These are phyloP conservation scores for Enteromius paludinosus DNA, from an alignment of 2,797 vertebrate species.

Conservation along the genomic window DNA sequence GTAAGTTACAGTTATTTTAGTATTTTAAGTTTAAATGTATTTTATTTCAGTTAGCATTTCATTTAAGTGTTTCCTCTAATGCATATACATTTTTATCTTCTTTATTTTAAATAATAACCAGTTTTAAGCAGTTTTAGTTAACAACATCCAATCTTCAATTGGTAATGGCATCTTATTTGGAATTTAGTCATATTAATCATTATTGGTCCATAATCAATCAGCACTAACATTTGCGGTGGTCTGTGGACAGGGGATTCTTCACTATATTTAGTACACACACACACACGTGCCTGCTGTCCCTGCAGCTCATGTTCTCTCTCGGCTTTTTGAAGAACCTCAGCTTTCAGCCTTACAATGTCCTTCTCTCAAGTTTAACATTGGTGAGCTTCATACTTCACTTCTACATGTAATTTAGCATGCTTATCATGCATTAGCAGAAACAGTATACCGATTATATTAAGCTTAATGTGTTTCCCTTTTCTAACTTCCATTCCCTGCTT, in stretches of 20 bases:
- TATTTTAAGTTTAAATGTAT: not conserved
- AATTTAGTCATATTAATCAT: not conserved
- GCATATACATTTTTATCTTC: not conserved
- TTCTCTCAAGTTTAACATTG: conserved; percentile 16
- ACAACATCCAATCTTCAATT: not conserved
- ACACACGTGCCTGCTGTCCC: conserved; percentile 16
- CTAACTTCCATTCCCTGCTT: conserved; percentile 12
- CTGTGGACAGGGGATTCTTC: conserved; percentile 17
- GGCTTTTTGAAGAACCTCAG: not conserved
- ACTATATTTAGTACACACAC: conserved; percentile 54
- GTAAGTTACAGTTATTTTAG: not conserved
- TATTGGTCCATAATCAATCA: conserved; percentile 12
- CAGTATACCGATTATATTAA: not conserved
- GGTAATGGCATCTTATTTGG: not conserved
- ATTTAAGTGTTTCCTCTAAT: not conserved
- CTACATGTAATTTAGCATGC: not conserved
- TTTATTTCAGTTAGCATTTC: not conserved
- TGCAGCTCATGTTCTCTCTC: conserved; percentile 39
- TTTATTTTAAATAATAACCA: not conserved
- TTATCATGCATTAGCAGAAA: not conserved
- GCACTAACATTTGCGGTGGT: conserved; percentile 30
- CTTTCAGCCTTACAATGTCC: not conserved
- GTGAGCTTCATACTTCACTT: conserved; percentile 11
- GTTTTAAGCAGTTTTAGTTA: not conserved
- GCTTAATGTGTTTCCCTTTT: not conserved